Conservation (phyloP, 2,797 vertebrate genomes). For the Phrynocephalus vlangalii region DNA sequence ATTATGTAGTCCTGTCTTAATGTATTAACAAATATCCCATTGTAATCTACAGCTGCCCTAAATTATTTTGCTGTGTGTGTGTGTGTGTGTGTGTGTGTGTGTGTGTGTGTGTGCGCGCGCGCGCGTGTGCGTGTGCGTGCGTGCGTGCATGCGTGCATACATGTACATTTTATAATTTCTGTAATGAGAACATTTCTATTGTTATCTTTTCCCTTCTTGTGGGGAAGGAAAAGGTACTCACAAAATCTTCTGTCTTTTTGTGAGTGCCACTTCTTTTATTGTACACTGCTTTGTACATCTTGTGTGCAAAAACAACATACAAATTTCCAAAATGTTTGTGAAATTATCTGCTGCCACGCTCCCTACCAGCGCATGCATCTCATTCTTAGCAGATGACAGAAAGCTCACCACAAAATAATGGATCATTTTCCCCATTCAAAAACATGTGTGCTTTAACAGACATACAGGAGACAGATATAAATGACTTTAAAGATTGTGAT, state of each 20-base stretch:
- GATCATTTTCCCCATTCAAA: constrained; percentile 18
- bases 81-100: too few relatives aligned
- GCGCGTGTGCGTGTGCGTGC: too few relatives aligned
- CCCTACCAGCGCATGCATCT: background rate
- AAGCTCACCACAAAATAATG: constrained; percentile 8
- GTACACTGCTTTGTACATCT: background rate
- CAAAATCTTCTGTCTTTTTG: background rate
- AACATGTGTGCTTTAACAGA: constrained; percentile 28
- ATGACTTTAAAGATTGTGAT: constrained; percentile 56
- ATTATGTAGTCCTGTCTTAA: too few relatives aligned
- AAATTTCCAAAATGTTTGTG: background rate
- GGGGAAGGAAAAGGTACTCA: too few relatives aligned
- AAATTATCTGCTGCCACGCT: background rate
- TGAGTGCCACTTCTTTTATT: background rate
- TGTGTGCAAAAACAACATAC: background rate
- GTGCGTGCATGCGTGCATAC: too few relatives aligned
- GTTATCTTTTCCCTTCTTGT: background rate
- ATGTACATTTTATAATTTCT: too few relatives aligned
- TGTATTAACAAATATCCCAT: too few relatives aligned
- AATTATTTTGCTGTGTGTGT: too few relatives aligned
- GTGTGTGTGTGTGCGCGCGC: too few relatives aligned
- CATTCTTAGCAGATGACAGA: background rate
- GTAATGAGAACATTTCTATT: background rate
- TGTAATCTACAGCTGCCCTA: too few relatives aligned
- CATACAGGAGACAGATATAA: constrained; percentile 17